A percentile compares a stretch with the other conserved stretches of the same genome.
These are phyloP conservation scores for Tholera decimalis DNA, from an alignment of 2,888 invertebrate species.

Conservation along the genomic window DNA sequence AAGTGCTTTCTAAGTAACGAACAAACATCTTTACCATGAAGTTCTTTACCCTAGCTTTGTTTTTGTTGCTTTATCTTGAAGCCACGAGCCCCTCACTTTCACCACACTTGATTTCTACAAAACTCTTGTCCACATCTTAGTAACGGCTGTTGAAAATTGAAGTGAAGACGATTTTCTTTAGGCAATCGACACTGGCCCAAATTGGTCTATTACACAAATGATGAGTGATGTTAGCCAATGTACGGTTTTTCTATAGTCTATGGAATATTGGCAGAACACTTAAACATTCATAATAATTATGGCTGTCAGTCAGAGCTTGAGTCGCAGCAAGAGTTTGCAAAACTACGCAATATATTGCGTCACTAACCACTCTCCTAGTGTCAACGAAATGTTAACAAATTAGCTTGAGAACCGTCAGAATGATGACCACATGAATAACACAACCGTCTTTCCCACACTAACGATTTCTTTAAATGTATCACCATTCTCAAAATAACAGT, in stretches of 20 bases:
- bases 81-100: no score
- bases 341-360: neutral
- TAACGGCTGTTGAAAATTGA: no score
- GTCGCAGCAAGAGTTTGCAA: constrained; percentile 2
- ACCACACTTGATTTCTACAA: no score
- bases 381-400: constrained; percentile 8
- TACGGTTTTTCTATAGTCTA: neutral
- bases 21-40: no score
- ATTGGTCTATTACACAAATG: constrained; percentile 25
- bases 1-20: no score
- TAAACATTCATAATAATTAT: neutral
- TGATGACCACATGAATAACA: neutral
- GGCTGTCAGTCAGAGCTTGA: constrained; percentile 13
- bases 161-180: constrained; percentile 12
- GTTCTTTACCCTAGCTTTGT: no score
- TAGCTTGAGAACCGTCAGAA: constrained; percentile 9
- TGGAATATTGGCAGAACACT: constrained; percentile 7
- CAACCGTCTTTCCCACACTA: neutral
- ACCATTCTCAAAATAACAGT: constrained; percentile 6
- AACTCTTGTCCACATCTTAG: no score
- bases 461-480: neutral
- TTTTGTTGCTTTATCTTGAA: no score
- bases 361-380: neutral
- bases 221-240: constrained; percentile 10
- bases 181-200: constrained; percentile 4